Evolutionary conservation across 2,113 vertebrate genomes (phyloP), one percentile per base, ranked within the genome.

Genomic region (Acrocephalus arundinaceus): DNA sequence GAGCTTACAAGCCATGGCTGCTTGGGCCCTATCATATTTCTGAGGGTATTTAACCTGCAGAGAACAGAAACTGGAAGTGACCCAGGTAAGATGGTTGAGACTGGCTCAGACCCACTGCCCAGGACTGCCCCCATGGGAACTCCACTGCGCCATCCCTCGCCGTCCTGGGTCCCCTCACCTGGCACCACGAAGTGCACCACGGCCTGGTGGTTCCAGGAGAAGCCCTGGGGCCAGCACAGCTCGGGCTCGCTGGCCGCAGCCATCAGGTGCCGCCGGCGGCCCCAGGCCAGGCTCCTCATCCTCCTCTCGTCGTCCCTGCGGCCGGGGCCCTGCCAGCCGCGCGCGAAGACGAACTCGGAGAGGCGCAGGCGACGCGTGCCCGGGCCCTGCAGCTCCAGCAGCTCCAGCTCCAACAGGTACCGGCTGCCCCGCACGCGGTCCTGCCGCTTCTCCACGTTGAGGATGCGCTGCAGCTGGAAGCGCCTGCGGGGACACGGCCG

Each of bases 101-200:
- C 55, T 28, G 45, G 19, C 49, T 71, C 70, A 62, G 28, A 19
- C 41, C 33, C 30, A 6, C 46, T 11, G 28, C 8, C 39, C 61
- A 55, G 46, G 31, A 11, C 37, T n/a, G 35, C 8, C 14, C 48
- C 27, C 15, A 5, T 0, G 5, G 14, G 37, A 70, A 23, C 37
- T 0, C 67, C 37, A 1, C 39, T 0, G 1, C 70, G 75, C 39
- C 62, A 9, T 2, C 58, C 41, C 48, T 13, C 0, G 0, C 9
- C 3, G 33, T 49, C 66, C 57, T 0, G 31, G 73, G 11, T 35
- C 19, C 57, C 52, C 97, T 98, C 90, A 99, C 99, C 99, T 71
- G 99, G 99, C 73, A 99, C 98, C 18, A 99, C 97, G 6, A 99
- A 98, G 94, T 99, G 98, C 83, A 99, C 98, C 16, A 98, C 85